Evolutionary conservation across 1,140 invertebrate genomes (phyloP).

Genomic region (Euwallacea similis): DNA sequence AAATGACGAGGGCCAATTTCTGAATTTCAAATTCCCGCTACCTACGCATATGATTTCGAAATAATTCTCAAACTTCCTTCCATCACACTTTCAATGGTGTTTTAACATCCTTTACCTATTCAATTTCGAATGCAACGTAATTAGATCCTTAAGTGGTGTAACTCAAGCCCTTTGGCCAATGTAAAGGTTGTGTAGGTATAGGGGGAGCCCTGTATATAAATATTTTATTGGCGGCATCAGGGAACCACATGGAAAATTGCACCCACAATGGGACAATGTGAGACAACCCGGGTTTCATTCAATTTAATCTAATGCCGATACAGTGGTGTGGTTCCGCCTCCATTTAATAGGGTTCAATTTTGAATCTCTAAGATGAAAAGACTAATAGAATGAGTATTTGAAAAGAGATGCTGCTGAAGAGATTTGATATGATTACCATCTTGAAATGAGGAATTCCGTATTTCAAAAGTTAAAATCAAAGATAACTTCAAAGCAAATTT

Average conservation of each 20-base stretch:
- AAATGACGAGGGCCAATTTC: constrained; percentile 20
- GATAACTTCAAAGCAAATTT: too few relatives aligned
- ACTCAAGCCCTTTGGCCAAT: constrained; percentile 24
- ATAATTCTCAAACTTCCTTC: too few relatives aligned
- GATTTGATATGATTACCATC: too few relatives aligned
- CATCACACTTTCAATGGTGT: constrained; percentile 3
- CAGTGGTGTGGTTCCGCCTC: constrained; percentile 20
- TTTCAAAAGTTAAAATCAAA: too few relatives aligned
- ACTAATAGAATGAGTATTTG: too few relatives aligned
- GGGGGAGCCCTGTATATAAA: constrained; percentile 18
- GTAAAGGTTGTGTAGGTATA: constrained; percentile 6
- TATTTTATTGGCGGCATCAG: constrained; percentile 34
- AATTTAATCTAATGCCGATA: constrained; percentile 15
- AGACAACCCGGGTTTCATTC: constrained; percentile 16
- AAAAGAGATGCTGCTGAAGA: too few relatives aligned
- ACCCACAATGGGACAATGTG: constrained; percentile 18
- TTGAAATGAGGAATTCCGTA: too few relatives aligned
- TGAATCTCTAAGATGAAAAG: too few relatives aligned
- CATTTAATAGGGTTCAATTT: constrained; percentile 37
- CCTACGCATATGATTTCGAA: too few relatives aligned
- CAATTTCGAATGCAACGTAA: constrained; percentile 19
- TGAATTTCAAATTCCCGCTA: background rate
- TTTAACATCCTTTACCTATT: constrained; percentile 22
- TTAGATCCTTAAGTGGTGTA: constrained; percentile 33
- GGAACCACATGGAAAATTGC: constrained; percentile 22